Evolutionary conservation across 2,888 invertebrate genomes (phyloP), one percentile per base, ranked within the genome.

Genomic region (Drosophila longiperda): DNA sequence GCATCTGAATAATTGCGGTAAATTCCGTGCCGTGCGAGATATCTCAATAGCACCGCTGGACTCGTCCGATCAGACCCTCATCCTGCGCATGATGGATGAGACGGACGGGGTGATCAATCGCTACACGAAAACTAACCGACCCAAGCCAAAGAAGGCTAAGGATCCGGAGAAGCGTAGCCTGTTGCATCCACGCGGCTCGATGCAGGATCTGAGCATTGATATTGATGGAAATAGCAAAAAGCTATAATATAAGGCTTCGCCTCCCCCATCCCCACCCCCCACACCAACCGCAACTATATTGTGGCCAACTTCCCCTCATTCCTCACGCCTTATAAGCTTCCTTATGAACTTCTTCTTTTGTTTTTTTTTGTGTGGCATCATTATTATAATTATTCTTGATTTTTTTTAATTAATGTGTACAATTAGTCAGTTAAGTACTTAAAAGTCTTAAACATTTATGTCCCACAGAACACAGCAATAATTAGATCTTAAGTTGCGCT

Each of bases 1-100:
- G 92, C 99, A 99, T 93, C 94, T 99, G 48, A 99, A 99, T 94
- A 99, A 99, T 94, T 99, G 99, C 94, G 99, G 99, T 93, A 97
- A 97, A 94, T 99, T 99, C 95, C 95, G 99, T 90, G 99, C 99
- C 11, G 99, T 99, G 0, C 94, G 99, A 7, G 99, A 99, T 93
- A 99, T 99, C 76, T 98, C 98, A 0, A 98, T 99, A 57, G 98
- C 98, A 50, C 98, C 98, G 2, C 95, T 98, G 55, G 97, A 98
- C 93, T 97, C 98, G 49, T 97, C 97, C 9, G 98, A 99, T 94
- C 98, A 98, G 93, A 96, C 96, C 3, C 95, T 96, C 80, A 97
- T 98, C 76, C 94, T 98, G 20, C 95, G 97, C 55, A 98, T 99
- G 98, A 99, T 99, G 99, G 99, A 99, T 91, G 97, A 98, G 77